Base-by-base conservation (phyloP, 2,797 vertebrate genomes). In the Brachymystax lenok region DNA sequence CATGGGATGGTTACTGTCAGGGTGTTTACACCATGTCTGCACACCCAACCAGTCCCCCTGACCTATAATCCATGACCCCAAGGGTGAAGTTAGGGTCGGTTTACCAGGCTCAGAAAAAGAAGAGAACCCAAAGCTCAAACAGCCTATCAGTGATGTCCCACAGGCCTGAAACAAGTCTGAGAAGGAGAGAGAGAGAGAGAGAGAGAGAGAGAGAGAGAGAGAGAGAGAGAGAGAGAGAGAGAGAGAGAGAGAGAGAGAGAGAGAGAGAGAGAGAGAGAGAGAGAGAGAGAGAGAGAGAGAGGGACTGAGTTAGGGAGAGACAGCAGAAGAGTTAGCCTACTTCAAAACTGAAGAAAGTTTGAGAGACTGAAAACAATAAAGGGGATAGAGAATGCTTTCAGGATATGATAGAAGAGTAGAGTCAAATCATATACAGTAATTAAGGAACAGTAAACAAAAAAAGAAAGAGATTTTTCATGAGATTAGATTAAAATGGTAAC, bases 21-120 rank as follows among this genome's bases (percentile, higher is more conserved):
- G 14, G 73, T 87, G 91, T 92, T 92, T 91, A 91, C 82, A 82
- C 82, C 79, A 73, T 85, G 86, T 86, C 80, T 71, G 63, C 83
- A 72, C 76, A 82, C 86, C 10, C 0, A 46, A 81, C 73, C 71
- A 75, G 83, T 81, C 74, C 72, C 76, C 71, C 80, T 84, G 82
- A 91, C 86, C 88, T 89, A 75, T 91, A 59, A 86, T 83, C 90
- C 74, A 50, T 83, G 21, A 75, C 89, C 40, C 80, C 33, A 69
- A 5, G 73, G 77, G 85, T 79, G 85, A 84, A 83, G 79, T 35
- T 78, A 33, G 82, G 83, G 83, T 88, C 78, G 70, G 85, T 83
- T 88, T 52, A 21, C 19, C 64, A 61, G 51, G 75, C 56, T 70
- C 50, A 66, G 80, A 77, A 35, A 73, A 63, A 24, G 40, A 81